Evolutionary conservation across 2,888 invertebrate species (phyloP).

Genomic region (Melipona bicolor): DNA sequence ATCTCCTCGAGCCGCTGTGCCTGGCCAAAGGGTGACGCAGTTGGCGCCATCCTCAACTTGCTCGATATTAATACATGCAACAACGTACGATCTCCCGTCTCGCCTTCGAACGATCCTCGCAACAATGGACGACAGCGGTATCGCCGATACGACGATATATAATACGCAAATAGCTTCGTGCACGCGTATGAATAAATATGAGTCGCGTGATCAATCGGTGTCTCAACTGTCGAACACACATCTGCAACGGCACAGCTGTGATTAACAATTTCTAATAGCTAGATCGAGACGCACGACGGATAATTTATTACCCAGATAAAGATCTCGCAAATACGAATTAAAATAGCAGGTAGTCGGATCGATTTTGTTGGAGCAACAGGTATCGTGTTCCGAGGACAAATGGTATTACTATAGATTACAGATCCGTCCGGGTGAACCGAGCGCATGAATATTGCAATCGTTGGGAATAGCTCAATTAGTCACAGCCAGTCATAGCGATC

Average conservation of each 20-base stretch:
- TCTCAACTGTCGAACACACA: no score
- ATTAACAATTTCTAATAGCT: background rate
- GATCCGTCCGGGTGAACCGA: background rate
- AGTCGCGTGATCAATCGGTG: background rate
- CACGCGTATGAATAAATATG: background rate
- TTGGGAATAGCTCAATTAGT: constrained; percentile 14
- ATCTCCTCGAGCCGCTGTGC: background rate
- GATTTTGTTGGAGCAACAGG: background rate
- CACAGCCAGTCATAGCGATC: background rate
- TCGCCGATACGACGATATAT: background rate
- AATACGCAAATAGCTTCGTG: background rate
- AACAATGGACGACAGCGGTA: background rate
- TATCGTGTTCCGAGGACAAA: constrained; percentile 1
- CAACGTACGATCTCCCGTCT: constrained; percentile 39
- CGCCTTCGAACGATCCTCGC: constrained; percentile 3
- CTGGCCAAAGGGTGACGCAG: background rate
- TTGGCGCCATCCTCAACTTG: constrained; percentile 25
- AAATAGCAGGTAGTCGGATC: no score
- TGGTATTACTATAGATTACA: constrained; percentile 6
- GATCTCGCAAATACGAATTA: background rate
- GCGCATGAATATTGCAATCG: background rate
- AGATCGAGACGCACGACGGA: background rate
- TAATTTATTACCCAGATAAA: background rate
- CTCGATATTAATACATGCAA: constrained; percentile 36
- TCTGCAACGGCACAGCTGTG: fast-evolving